Evolutionary conservation across 37 sponge, comb jelly and placozoan species (phyloP).

Genomic region (Mnemiopsis leidyi): DNA sequence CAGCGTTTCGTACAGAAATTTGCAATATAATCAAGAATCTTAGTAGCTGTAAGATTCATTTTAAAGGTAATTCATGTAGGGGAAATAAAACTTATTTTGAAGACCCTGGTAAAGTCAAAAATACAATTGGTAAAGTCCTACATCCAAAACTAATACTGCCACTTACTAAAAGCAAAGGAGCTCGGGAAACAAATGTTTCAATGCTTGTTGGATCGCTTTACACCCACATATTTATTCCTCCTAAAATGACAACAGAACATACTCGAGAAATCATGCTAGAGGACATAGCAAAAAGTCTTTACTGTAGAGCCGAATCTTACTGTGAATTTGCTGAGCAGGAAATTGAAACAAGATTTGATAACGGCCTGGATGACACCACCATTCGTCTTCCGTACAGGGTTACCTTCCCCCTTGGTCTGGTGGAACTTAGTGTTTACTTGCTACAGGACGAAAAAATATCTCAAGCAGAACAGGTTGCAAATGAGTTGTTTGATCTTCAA

Average conservation of each 20-base stretch:
- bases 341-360: slow-evolving; percentile 11
- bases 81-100: slow-evolving; percentile 23
- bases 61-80: not conserved
- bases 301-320: slow-evolving; percentile 28
- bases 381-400: slow-evolving; percentile 26
- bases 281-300: slow-evolving; percentile 47
- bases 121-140: slow-evolving; percentile 11
- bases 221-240: slow-evolving; percentile 39
- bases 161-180: not conserved
- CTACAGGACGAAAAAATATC: slow-evolving; percentile 60
- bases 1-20: slow-evolving; percentile 26
- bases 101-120: slow-evolving; percentile 29
- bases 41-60: slow-evolving; percentile 26
- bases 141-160: slow-evolving; percentile 18
- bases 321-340: slow-evolving; percentile 60
- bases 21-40: slow-evolving; percentile 22
- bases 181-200: not conserved
- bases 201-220: slow-evolving; percentile 41
- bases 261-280: not conserved
- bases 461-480: slow-evolving; percentile 58
- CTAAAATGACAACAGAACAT: not conserved
- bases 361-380: not conserved
- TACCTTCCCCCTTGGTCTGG: not conserved
- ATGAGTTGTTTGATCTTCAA: slow-evolving; percentile 37
- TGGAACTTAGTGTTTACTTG: slow-evolving; percentile 40